Conservation (phyloP, 2,113 vertebrate species). For the Hassar affinis region DNA sequence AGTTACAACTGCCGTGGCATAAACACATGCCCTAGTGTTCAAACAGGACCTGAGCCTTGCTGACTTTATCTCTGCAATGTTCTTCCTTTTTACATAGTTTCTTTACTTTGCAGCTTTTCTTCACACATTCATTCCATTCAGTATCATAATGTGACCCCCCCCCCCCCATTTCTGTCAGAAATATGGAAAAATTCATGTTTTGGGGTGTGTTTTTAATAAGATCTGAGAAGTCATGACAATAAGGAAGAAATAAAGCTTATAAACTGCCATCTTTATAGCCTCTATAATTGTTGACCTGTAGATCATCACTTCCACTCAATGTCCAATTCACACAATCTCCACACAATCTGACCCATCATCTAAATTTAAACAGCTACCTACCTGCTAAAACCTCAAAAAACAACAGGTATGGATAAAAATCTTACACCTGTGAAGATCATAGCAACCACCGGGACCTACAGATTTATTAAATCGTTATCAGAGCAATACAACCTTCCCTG, state of each 20-base stretch:
- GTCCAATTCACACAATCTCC: neutral
- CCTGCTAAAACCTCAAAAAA: neutral
- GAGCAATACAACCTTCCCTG: neutral
- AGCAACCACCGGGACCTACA: neutral
- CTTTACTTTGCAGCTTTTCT: neutral
- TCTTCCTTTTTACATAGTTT: neutral
- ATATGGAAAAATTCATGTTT: neutral
- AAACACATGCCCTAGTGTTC: neutral
- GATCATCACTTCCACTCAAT: neutral
- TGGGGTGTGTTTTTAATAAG: neutral
- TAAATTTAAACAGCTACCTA: neutral
- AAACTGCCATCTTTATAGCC: neutral
- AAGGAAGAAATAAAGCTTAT: neutral
- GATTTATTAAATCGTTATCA: neutral
- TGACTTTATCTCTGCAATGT: neutral
- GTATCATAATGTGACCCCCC: neutral
- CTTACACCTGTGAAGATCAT: neutral
- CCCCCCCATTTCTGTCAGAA: too few species aligned
- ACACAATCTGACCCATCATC: neutral
- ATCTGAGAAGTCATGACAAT: neutral
- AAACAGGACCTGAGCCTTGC: too few species aligned
- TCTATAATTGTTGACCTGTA: neutral
- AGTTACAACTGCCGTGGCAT: neutral
- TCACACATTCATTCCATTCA: neutral
- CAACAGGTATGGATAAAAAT: neutral